Evolutionary conservation across 2,113 vertebrate species (phyloP), one percentile per base, ranked within the genome.

Genomic region (Micronisus gabar): DNA sequence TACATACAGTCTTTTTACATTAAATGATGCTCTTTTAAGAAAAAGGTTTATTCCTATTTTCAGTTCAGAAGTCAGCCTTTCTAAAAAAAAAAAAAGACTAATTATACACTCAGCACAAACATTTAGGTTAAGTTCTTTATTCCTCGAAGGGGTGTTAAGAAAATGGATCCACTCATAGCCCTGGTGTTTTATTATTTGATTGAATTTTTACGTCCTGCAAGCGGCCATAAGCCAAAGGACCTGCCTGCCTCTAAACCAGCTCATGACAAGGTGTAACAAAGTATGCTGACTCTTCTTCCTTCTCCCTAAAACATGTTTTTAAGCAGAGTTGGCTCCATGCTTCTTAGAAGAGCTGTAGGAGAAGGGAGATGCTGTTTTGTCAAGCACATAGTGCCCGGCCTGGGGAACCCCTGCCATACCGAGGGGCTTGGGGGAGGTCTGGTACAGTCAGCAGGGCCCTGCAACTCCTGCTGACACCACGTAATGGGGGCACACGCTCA

Each of bases 311-410:
- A 13, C 3, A 2, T 4, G 0, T 27, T 82, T 79, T 47, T 45
- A 55, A 50, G 25, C 23, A 66, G 36, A 84, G 30, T 10, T 63
- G 30, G 9, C 38, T n/a, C n/a, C 20, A 21, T 53, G 17, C 5
- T 59, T 25, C 11, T 45, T 27, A 29, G 43, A 63, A 43, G 25
- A 32, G 27, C 10, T 43, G 0, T 11, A 47, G 40, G 34, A 30
- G 18, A n/a, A 50, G 7, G 6, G 19, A 71, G 43, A 50, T 86
- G n/a, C 3, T 82, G 10, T 23, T 66, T 66, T 45, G 17, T 26
- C 9, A 23, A 40, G 13, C 0, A 2, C 0, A 4, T 5, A 26
- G 15, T 47, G 9, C 29, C 30, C 48, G 32, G 27, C 7, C 45
- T 85, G 18, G 65, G 81, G 81, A 59, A 12, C 4, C 17, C 5